phyloP scores from a whole-genome alignment of 2,797 vertebrate genomes.

The Falco columbarius region DNA sequence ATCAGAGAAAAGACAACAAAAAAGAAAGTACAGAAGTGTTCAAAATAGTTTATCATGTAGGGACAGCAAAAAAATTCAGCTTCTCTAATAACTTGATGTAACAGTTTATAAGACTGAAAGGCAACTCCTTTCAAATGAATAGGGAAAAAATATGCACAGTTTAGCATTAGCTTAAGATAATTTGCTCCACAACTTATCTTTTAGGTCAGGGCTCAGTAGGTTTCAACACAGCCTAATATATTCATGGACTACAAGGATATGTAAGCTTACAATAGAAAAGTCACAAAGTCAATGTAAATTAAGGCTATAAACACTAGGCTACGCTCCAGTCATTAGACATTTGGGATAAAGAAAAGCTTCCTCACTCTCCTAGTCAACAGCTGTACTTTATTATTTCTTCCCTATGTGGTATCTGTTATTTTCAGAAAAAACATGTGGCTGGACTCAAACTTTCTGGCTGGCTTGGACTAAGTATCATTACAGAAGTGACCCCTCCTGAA shows the following conservation, averaged over 20 bases:
- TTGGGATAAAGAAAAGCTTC: background rate
- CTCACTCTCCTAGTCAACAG: background rate
- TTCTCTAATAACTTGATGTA: background rate
- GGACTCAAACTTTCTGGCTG: background rate
- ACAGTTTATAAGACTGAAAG: background rate
- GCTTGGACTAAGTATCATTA: background rate
- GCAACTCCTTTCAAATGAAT: background rate
- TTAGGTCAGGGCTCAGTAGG: background rate
- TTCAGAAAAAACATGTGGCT: background rate
- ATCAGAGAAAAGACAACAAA: background rate
- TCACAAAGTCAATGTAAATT: background rate
- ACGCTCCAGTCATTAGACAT: background rate
- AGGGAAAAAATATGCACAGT: background rate
- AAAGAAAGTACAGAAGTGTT: background rate
- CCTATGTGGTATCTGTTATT: background rate
- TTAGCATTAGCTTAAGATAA: background rate
- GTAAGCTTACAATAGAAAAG: background rate
- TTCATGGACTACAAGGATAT: background rate
- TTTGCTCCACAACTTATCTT: background rate
- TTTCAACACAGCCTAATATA: background rate
- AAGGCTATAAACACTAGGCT: background rate
- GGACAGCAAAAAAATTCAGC: background rate
- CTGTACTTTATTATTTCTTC: background rate
- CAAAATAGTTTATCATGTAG: background rate
- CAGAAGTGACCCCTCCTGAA: background rate